Percentiles rank a stretch among this genome's conserved stretches.
phyloP scores from a whole-genome alignment of 2,113 vertebrate genomes.

The Triplophysa dalaica region DNA sequence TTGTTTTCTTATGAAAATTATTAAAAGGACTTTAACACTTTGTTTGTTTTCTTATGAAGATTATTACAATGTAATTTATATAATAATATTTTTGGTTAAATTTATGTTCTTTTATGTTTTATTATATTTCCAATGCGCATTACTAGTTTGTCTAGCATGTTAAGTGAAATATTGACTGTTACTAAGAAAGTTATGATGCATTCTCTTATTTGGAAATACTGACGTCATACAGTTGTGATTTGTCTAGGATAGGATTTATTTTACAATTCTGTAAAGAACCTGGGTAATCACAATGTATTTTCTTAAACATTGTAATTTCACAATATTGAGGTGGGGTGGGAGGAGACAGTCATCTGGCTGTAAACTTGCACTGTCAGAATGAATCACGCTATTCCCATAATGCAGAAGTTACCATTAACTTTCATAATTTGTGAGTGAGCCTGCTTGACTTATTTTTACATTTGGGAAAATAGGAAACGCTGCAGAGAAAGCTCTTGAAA shows the following conservation, averaged over 20 bases:
- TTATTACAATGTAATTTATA: background rate
- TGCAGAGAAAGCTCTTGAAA: constrained; percentile 4
- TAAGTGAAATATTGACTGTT: background rate
- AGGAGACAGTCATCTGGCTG: background rate
- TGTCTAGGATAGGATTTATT: background rate
- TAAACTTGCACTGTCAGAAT: background rate
- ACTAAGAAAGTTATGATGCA: background rate
- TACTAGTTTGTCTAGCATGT: background rate
- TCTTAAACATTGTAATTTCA: background rate
- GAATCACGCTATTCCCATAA: background rate
- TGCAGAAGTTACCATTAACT: constrained; percentile 7
- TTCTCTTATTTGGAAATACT: background rate
- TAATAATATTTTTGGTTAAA: too few species aligned
- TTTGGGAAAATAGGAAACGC: background rate
- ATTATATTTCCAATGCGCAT: background rate
- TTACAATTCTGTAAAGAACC: background rate
- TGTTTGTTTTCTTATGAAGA: background rate
- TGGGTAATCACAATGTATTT: background rate
- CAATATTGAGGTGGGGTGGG: background rate
- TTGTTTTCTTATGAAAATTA: too few species aligned
- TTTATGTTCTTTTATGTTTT: background rate
- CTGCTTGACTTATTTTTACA: background rate
- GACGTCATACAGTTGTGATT: too few species aligned
- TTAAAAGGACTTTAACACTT: background rate
- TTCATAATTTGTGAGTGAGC: background rate